A percentile compares a stretch with the other conserved stretches of the same genome.
Conservation (phyloP, 2,797 vertebrate genomes). For the Catostomus latipinnis region DNA sequence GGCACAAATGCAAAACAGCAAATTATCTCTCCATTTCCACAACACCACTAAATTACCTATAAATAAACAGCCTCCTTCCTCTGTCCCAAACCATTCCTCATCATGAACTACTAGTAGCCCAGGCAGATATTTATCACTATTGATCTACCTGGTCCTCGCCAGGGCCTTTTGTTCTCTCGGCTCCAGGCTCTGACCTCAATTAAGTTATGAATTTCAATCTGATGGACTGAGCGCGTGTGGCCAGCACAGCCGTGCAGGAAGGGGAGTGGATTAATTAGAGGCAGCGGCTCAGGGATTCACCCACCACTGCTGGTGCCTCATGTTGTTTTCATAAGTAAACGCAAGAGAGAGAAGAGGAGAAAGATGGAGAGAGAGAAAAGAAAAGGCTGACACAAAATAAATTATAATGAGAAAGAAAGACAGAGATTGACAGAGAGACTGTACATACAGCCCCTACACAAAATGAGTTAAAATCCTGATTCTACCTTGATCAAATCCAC, state of each 20-base stretch:
- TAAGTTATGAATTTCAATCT: slow-evolving; percentile 99
- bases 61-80: slow-evolving; percentile 62
- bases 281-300: slow-evolving; percentile 89
- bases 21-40: background rate
- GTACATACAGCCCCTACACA: too few species aligned
- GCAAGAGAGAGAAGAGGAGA: slow-evolving; percentile 41
- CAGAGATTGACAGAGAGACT: background rate
- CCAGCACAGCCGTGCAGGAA: slow-evolving; percentile 66
- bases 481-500: too few species aligned
- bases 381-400: too few species aligned
- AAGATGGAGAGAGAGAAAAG: too few species aligned
- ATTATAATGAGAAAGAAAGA: background rate
- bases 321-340: slow-evolving; percentile 82
- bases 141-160: slow-evolving; percentile 94
- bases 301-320: slow-evolving; percentile 89
- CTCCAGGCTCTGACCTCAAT: slow-evolving; percentile 98
- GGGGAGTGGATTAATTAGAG: slow-evolving; percentile 97
- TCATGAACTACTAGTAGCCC: slow-evolving; percentile 82
- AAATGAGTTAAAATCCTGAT: too few species aligned
- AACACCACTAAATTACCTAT: slow-evolving; percentile 53
- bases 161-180: slow-evolving; percentile 97
- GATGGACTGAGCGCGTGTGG: slow-evolving; percentile 93
- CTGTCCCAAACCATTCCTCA: slow-evolving; percentile 82
- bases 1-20: background rate
- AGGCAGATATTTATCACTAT: slow-evolving; percentile 99